A percentile compares a stretch with the other conserved stretches of the same genome.
Evolutionary conservation across 2,888 invertebrate species (phyloP).

Genomic region (Criorhina ranunculi): DNA sequence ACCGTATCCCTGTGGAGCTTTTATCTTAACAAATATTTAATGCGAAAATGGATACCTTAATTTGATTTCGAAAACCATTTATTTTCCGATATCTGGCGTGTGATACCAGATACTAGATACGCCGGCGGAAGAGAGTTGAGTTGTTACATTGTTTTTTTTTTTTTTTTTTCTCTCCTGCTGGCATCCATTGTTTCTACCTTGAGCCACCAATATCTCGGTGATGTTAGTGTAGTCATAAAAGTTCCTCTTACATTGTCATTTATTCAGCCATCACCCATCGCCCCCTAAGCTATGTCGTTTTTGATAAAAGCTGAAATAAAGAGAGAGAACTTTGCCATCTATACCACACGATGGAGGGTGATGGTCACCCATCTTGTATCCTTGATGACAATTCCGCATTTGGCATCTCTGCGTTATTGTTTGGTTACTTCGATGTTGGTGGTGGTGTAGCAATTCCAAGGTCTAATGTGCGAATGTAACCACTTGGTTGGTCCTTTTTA

Average conservation of each 20-base stretch:
- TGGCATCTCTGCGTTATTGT: slow-evolving; percentile 31
- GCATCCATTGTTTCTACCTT: slow-evolving; percentile 47
- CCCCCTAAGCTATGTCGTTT: slow-evolving; percentile 29
- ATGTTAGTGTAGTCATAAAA: slow-evolving; percentile 50
- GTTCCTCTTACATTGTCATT: slow-evolving; percentile 51
- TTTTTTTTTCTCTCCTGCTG: not conserved
- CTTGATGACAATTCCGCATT: slow-evolving; percentile 46
- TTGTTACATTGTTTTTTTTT: slow-evolving; percentile 9
- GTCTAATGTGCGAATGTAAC: slow-evolving; percentile 51
- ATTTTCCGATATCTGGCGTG: slow-evolving; percentile 37
- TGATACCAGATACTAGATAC: slow-evolving; percentile 20
- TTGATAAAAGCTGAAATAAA: slow-evolving; percentile 46
- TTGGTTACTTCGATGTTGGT: slow-evolving; percentile 23
- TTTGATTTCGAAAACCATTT: slow-evolving; percentile 69
- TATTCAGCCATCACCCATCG: slow-evolving; percentile 33
- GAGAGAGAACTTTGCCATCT: slow-evolving; percentile 14
- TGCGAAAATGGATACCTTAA: slow-evolving; percentile 61
- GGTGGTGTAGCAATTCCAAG: slow-evolving; percentile 31
- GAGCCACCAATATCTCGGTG: slow-evolving; percentile 24
- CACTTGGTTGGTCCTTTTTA: slow-evolving; percentile 61
- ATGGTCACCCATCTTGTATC: slow-evolving; percentile 27
- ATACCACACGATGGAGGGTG: not conserved
- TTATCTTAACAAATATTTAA: slow-evolving; percentile 64
- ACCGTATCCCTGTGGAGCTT: slow-evolving; percentile 30
- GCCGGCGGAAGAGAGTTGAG: not conserved